Base-by-base conservation (phyloP, 2,113 vertebrate genomes). In the Podarcis raffonei region DNA sequence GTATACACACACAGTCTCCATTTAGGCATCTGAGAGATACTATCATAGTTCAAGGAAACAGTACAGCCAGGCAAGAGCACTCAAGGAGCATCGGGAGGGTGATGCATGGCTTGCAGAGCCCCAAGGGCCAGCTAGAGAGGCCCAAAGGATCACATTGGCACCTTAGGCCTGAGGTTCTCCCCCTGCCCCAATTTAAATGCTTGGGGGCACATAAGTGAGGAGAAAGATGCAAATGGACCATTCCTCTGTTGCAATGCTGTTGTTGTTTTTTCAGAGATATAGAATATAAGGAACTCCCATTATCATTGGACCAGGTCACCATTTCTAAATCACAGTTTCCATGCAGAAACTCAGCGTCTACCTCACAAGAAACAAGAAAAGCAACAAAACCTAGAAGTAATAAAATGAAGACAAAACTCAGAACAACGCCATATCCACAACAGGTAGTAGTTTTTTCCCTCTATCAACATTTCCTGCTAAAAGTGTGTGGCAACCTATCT, bases 221-320 rank as follows among this genome's bases (percentile, higher is more conserved):
- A 71, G 27, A 6, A 13, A 48, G 72, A 35, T 9, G 39, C 42
- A 27, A 76, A 48, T 2, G 5, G 23, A 68, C 62, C 35, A 35
- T 83, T 27, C 30, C 72, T n/a, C 23, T 57, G 59, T 88, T 83
- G 37, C 57, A 75, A 42, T 82, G 22, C 32, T 83, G 68, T 15
- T 82, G 16, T 94, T 82, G 23, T 94, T 89, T 62, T 93, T 95
- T 80, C 97, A 99, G 99, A 91, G 98, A 99, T 85, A 95, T 98
- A 2, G 99, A 99, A 88, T 97, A 98, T 94, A 98, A 98, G 93
- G 97, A 99, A 77, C 96, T 99, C 92, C 98, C 97, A 93, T 71
- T 99, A 89, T 99, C 98, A 53, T 95, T 98, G 95, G 98, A 99
- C 90, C 99, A 99, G 95, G 97, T 94, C 84, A 96, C 94, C 53